Evolutionary conservation across 1,140 invertebrate species (phyloP).

Genomic region (Diuraphis noxia): DNA sequence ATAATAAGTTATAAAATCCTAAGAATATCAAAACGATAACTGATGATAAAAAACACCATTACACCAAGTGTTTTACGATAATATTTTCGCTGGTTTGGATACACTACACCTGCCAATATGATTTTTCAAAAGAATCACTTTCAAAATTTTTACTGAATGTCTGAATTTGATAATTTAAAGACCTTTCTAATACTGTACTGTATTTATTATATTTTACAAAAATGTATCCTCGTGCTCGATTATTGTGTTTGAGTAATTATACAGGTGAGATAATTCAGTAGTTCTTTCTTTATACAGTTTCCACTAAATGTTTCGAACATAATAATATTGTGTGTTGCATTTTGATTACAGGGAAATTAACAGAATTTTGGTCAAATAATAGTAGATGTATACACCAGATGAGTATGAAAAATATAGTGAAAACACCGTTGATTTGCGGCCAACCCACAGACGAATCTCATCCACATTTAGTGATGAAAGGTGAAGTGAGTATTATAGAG

Average conservation of each 20-base stretch:
- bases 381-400: background rate
- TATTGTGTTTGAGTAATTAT: conserved; percentile 1
- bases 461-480: conserved; percentile 55
- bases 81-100: background rate
- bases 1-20: background rate
- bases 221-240: background rate
- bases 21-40: background rate
- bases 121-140: background rate
- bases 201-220: background rate
- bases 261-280: background rate
- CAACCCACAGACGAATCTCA: conserved; percentile 55
- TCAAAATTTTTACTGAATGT: conserved; percentile 7
- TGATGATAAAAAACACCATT: background rate
- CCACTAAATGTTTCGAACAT: background rate
- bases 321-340: background rate
- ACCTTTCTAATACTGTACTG: background rate
- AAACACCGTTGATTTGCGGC: conserved; percentile 42
- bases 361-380: background rate
- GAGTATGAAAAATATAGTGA: background rate
- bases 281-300: background rate
- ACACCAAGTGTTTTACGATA: background rate
- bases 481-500: conserved; percentile 55
- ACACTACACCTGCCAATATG: conserved; percentile 18
- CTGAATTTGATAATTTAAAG: background rate
- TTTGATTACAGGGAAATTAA: conserved; percentile 1